Evolutionary conservation across 2,888 invertebrate species (phyloP), one percentile per base, ranked within the genome.

Genomic region (Teleogryllus oceanicus): DNA sequence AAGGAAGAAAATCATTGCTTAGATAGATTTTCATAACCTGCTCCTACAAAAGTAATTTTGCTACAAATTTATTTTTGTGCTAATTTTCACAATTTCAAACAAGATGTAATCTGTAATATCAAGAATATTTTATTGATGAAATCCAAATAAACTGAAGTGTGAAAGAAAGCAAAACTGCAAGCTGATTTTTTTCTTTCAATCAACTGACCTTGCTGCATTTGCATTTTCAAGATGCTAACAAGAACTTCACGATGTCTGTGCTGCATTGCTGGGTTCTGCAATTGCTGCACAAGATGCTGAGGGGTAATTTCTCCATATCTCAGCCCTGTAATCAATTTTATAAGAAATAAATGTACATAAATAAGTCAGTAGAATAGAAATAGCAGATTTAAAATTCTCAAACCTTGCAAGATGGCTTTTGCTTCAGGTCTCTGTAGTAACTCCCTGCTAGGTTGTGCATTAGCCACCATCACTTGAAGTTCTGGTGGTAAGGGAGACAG

Each of bases 301-400:
- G 90, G 89, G 2, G 94, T 93, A 81, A 95, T 92, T 87, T 95
- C 94, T 80, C 94, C 94, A 37, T 92, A 91, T 84, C 92, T 91
- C 85, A 95, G 87, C 83, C 94, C 93, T 92, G 86, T 51, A 86
- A 77, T 5, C 11, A 75, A 75, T 37, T 37, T 5, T 8, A 8
- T 18, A 75, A 12, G 1, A n/a, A 51, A 62, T 8, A 20, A 74
- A 20, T 16, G 2, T 74, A 11, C n/a, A 37, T 37, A 37, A 37
- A 37, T 37, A 37, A 37, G 5, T 37, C 8, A 1, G 37, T 8
- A 1, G 37, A 0, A 37, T 37, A 37, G 8, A 37, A 37, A 37
- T 37, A 8, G 5, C 8, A 37, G 8, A 37, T 37, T 8, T 37
- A 37, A 18, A 76, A 21, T 76, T 76, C 49, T 18, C 13, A n/a